phyloP scores from a whole-genome alignment of 2,113 vertebrate genomes.

The Chionis minor region DNA sequence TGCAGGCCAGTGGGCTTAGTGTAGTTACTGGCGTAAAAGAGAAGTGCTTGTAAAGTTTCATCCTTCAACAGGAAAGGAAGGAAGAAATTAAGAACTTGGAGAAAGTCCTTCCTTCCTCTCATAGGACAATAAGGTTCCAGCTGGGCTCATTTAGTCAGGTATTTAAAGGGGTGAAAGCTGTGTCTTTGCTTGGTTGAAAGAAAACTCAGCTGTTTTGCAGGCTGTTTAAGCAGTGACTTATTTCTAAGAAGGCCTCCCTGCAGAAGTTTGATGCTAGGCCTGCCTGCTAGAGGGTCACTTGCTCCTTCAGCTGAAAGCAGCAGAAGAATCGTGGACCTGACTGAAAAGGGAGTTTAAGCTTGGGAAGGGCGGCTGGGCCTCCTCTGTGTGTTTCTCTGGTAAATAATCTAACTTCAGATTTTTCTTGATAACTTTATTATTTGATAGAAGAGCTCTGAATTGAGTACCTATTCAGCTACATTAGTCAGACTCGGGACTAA shows the following conservation, averaged over 20 bases:
- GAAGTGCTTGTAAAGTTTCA: neutral
- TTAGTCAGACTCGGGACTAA: neutral
- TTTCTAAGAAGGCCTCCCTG: neutral
- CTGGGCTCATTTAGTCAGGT: neutral
- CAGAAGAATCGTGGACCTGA: neutral
- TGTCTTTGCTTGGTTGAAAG: neutral
- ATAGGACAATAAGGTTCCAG: neutral
- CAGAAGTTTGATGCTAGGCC: neutral
- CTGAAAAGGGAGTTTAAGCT: neutral
- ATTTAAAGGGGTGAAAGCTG: neutral
- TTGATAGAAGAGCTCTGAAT: neutral
- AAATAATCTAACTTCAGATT: neutral
- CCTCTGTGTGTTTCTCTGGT: neutral
- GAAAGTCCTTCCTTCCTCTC: neutral
- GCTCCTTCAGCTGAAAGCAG: neutral
- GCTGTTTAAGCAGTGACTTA: neutral
- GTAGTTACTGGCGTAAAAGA: neutral
- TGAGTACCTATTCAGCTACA: neutral
- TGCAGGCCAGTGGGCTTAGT: neutral
- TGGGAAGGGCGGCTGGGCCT: neutral
- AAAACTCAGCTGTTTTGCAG: neutral
- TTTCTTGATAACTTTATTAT: neutral
- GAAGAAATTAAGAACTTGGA: neutral
- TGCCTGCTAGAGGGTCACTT: neutral
- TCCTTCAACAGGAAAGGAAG: neutral